phyloP scores from a whole-genome alignment of 2,888 invertebrate genomes.

The Aplocera efformata region DNA sequence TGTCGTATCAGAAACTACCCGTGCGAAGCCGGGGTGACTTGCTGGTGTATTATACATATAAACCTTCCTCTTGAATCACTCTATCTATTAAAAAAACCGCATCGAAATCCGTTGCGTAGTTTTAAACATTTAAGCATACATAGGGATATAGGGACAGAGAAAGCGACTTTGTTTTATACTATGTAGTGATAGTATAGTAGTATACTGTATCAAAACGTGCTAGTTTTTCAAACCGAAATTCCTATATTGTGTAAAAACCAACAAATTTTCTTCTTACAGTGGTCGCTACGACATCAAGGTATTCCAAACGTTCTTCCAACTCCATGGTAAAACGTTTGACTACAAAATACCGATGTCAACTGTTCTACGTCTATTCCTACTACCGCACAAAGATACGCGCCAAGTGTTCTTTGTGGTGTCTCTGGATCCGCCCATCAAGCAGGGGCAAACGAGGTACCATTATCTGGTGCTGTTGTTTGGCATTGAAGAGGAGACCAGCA shows the following conservation, averaged over 20 bases:
- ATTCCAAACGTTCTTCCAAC: conserved; percentile 84
- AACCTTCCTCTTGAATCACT: too few relatives aligned
- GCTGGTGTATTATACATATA: too few relatives aligned
- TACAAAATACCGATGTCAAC: conserved; percentile 99
- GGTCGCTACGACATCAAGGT: conserved; percentile 98
- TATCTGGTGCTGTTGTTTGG: conserved; percentile 96
- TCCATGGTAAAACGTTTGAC: conserved; percentile 98
- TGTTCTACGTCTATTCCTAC: conserved; percentile 94
- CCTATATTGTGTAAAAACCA: neutral
- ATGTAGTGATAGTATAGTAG: too few relatives aligned
- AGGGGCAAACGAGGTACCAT: conserved; percentile 99
- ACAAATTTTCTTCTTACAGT: conserved; percentile 74
- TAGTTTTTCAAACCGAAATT: too few relatives aligned
- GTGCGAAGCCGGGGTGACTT: too few relatives aligned
- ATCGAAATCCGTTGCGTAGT: too few relatives aligned
- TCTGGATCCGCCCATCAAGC: conserved; percentile 99
- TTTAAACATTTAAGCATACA: too few relatives aligned
- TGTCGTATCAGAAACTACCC: too few relatives aligned
- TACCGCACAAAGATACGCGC: conserved; percentile 98
- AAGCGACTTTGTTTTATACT: too few relatives aligned
- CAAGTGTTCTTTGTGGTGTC: conserved; percentile 99
- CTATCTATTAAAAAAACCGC: too few relatives aligned
- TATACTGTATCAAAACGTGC: too few relatives aligned
- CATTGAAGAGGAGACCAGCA: conserved; percentile 95
- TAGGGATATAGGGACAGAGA: too few relatives aligned